Percentiles rank a stretch among this genome's conserved stretches.
phyloP scores from a whole-genome alignment of 2,888 invertebrate species.

The Lasioglossum figueresi region DNA sequence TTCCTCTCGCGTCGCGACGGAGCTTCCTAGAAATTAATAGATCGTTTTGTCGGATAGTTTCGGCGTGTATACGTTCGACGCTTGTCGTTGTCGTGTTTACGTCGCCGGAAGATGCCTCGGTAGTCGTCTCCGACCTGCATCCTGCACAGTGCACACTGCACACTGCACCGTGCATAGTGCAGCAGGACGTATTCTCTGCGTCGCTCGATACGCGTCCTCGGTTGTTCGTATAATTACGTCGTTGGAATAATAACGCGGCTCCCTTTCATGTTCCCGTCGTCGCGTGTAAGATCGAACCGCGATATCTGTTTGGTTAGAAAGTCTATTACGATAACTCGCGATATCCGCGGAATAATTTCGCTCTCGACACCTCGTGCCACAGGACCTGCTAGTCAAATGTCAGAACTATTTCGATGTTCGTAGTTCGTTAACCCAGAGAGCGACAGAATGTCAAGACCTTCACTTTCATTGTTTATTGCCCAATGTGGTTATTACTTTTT shows the following conservation, averaged over 20 bases:
- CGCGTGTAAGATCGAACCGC: constrained; percentile 42
- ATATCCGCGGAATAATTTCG: constrained; percentile 30
- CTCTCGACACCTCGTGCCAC: constrained; percentile 26
- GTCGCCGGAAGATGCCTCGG: constrained; percentile 17
- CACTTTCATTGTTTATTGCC: no score
- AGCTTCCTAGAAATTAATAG: constrained; percentile 41
- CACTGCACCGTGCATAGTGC: neutral
- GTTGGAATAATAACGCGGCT: constrained; percentile 40
- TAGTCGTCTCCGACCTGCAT: neutral
- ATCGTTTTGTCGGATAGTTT: constrained; percentile 18
- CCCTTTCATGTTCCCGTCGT: constrained; percentile 42
- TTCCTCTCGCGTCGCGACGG: neutral
- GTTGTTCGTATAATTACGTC: constrained; percentile 47
- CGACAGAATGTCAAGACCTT: no score
- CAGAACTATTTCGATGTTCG: neutral
- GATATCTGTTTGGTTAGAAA: constrained; percentile 39
- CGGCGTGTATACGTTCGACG: neutral
- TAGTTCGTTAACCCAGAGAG: neutral
- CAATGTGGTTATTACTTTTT: no score
- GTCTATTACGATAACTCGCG: constrained; percentile 31
- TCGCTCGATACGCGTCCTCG: constrained; percentile 23
- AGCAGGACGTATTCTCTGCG: neutral
- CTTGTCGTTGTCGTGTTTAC: constrained; percentile 31
- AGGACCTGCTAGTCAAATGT: neutral
- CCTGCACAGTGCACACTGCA: neutral